Evolutionary conservation across 2,797 vertebrate genomes (phyloP), one percentile per base, ranked within the genome.

Genomic region (Microchirus variegatus): DNA sequence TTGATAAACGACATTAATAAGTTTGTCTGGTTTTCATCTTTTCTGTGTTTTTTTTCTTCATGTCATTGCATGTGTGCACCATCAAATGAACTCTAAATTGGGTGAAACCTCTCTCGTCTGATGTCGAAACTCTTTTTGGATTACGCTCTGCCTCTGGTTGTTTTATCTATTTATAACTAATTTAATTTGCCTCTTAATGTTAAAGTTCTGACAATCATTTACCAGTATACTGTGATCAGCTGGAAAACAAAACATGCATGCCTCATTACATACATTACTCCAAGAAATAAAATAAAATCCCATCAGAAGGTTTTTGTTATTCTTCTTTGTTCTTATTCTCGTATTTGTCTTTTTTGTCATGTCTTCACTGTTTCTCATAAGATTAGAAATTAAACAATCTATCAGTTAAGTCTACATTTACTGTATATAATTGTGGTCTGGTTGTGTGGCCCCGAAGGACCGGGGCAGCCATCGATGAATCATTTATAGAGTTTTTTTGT

Each of bases 71-170:
- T 53, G 12, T 14, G 15, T 36, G 50, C 7, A 35, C 48, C 41
- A 45, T 63, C 45, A 52, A 57, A 75, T 64, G 22, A 64, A 58
- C 13, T 36, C 10, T 13, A 13, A 51, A 43, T 37, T 63, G 18
- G 41, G 37, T n/a, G 26, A 22, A 3, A 35, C 1, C 11, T 22
- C 3, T 22, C 15, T 36, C 5, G n/a, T 63, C 12, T 67, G 42
- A 53, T 19, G 7, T 9, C 35, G 35, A 31, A 31, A 8, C 31
- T 31, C 31, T 12, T 17, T 26, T n/a, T 54, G 38, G 56, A 48
- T 49, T n/a, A 14, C 49, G 12, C 45, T 58, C 31, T 26, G 12
- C 35, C 0, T 31, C 31, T 31, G 31, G 31, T 31, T 31, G 8
- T 31, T 31, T 26, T 26, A 26, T 26, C 26, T 26, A 26, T 26